phyloP scores from a whole-genome alignment of 2,797 vertebrate genomes.

The Trichosurus vulpecula region DNA sequence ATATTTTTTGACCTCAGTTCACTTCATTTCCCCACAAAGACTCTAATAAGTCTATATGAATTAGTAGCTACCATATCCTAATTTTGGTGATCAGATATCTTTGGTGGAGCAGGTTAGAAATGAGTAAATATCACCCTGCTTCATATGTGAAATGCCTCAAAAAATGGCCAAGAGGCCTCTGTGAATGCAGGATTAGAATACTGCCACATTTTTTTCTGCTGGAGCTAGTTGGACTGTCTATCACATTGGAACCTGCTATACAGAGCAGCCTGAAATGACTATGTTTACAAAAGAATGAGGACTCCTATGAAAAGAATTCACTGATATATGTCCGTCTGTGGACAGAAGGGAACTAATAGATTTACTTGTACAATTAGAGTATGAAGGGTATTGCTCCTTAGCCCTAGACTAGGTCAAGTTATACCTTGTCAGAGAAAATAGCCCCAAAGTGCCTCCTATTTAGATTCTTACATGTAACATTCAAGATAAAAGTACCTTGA shows the following conservation, averaged over 20 bases:
- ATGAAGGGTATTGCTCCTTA: neutral
- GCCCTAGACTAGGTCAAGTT: too few species aligned
- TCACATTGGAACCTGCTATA: neutral
- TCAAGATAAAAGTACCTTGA: too few species aligned
- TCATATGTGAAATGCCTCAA: neutral
- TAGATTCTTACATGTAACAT: too few species aligned
- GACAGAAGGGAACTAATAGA: neutral
- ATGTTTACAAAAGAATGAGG: neutral
- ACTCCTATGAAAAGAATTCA: neutral
- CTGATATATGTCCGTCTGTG: neutral
- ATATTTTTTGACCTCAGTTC: neutral
- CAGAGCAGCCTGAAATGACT: neutral
- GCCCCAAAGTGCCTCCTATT: too few species aligned
- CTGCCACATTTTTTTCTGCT: neutral
- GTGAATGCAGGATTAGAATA: neutral
- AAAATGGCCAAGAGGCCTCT: neutral
- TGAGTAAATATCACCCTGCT: neutral
- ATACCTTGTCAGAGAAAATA: too few species aligned
- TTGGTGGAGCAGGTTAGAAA: neutral
- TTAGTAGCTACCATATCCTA: neutral
- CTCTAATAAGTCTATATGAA: neutral
- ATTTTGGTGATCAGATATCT: neutral
- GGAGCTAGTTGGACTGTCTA: neutral
- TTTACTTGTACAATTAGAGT: neutral
- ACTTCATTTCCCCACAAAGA: neutral